Percentiles rank a stretch among this genome's conserved stretches.
These are phyloP conservation scores for Scaptomyza graminum DNA, from an alignment of 1,140 invertebrate species.

Conservation along the genomic window DNA sequence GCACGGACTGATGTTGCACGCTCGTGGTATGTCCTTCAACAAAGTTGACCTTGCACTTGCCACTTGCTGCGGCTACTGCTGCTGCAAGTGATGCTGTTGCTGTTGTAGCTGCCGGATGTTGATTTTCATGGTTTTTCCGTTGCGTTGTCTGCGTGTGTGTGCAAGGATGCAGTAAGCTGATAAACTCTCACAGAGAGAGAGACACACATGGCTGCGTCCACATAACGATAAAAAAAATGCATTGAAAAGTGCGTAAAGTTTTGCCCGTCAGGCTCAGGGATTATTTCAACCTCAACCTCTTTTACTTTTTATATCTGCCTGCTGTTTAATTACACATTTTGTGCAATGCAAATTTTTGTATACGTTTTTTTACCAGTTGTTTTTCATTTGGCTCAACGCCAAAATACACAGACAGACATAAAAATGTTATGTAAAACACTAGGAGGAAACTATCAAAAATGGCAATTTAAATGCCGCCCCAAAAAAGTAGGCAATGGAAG, in stretches of 20 bases:
- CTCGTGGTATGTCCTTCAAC: slow-evolving; percentile 74
- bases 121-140: slow-evolving; percentile 58
- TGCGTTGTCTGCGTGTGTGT: slow-evolving; percentile 43
- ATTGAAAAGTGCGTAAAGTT: slow-evolving; percentile 75
- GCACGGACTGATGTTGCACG: slow-evolving; percentile 18
- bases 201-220: slow-evolving; percentile 64
- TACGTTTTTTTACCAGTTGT: slow-evolving; percentile 7
- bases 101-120: slow-evolving; percentile 61
- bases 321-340: slow-evolving; percentile 53
- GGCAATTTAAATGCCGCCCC: slow-evolving; percentile 65
- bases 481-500: slow-evolving; percentile 57
- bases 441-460: slow-evolving; percentile 46
- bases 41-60: slow-evolving; percentile 81
- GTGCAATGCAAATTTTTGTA: slow-evolving; percentile 47
- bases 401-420: slow-evolving; percentile 13
- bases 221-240: slow-evolving; percentile 64
- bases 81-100: slow-evolving; percentile 11
- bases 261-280: slow-evolving; percentile 28
- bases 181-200: slow-evolving; percentile 51
- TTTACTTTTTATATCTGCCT: slow-evolving; percentile 5
- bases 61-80: slow-evolving; percentile 65
- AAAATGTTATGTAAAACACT: slow-evolving; percentile 53
- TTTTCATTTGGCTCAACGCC: slow-evolving; percentile 28
- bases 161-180: slow-evolving; percentile 75
- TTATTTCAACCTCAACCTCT: slow-evolving; percentile 1